Conservation (phyloP, 2,888 invertebrate genomes). For the Caenorhabditis sulstoni region DNA sequence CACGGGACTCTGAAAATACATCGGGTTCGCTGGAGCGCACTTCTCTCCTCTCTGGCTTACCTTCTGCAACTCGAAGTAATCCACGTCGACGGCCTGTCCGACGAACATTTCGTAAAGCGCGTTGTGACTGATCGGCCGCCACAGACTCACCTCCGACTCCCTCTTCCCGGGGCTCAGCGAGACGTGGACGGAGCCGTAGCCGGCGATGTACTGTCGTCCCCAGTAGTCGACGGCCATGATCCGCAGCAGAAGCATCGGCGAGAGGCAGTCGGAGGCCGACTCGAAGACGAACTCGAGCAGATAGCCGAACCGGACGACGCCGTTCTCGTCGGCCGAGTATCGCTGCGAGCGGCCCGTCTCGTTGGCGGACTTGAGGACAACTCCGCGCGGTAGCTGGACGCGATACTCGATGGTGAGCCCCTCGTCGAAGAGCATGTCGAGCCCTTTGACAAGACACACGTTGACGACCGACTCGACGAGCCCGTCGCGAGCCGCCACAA, state of each 20-base stretch:
- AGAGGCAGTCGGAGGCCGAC: neutral
- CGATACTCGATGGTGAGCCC: conserved; percentile 52
- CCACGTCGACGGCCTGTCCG: conserved; percentile 53
- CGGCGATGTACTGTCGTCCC: conserved; percentile 58
- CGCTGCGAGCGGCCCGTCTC: conserved; percentile 25
- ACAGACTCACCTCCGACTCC: conserved; percentile 2
- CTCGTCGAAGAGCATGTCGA: conserved; percentile 37
- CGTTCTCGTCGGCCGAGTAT: conserved; percentile 29
- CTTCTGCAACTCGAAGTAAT: conserved; percentile 38
- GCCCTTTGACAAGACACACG: conserved; percentile 19
- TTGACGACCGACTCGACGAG: conserved; percentile 30
- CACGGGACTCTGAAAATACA: conserved; percentile 13
- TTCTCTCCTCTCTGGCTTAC: no score
- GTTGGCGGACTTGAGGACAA: conserved; percentile 28
- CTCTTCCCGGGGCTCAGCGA: conserved; percentile 25
- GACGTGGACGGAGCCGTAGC: conserved; percentile 40
- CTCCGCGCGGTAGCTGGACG: conserved; percentile 21
- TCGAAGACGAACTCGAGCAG: conserved; percentile 52
- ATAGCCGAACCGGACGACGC: conserved; percentile 20
- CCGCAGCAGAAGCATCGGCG: conserved; percentile 42
- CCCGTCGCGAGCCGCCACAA: conserved; percentile 42
- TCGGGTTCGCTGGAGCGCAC: neutral
- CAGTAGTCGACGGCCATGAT: conserved; percentile 51
- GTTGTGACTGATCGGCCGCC: conserved; percentile 53
- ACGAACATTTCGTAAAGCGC: conserved; percentile 48